phyloP scores from a whole-genome alignment of 2,113 vertebrate genomes.

The Zapornia atra region DNA sequence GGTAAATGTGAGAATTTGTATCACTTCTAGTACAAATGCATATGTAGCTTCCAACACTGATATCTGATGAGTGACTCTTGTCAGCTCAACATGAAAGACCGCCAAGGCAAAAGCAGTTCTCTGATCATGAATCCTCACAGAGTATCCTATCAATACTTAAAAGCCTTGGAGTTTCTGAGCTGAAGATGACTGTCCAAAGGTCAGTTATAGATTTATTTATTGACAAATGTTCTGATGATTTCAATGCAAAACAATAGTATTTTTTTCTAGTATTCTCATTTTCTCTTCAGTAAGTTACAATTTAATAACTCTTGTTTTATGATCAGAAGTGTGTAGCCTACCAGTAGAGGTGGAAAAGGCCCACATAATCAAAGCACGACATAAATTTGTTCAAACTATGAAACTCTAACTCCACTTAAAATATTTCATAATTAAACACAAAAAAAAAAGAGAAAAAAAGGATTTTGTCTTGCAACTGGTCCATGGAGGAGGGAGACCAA shows the following conservation, averaged over 20 bases:
- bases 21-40: background rate
- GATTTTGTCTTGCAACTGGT: background rate
- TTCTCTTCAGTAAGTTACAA: background rate
- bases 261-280: background rate
- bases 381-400: background rate
- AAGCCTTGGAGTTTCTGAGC: background rate
- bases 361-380: background rate
- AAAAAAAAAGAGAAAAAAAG: background rate
- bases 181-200: background rate
- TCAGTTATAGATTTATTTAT: background rate
- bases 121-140: background rate
- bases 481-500: background rate
- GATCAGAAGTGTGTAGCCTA: background rate
- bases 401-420: background rate
- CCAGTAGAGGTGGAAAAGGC: background rate
- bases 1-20: background rate
- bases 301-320: background rate
- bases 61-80: background rate
- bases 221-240: background rate
- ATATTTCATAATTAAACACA: background rate
- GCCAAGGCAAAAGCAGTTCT: background rate
- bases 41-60: background rate
- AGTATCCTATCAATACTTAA: background rate
- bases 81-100: slow-evolving; percentile 8
- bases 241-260: background rate